These are phyloP conservation scores for Pogona vitticeps DNA, from an alignment of 2,113 vertebrate genomes.

Conservation along the genomic window DNA sequence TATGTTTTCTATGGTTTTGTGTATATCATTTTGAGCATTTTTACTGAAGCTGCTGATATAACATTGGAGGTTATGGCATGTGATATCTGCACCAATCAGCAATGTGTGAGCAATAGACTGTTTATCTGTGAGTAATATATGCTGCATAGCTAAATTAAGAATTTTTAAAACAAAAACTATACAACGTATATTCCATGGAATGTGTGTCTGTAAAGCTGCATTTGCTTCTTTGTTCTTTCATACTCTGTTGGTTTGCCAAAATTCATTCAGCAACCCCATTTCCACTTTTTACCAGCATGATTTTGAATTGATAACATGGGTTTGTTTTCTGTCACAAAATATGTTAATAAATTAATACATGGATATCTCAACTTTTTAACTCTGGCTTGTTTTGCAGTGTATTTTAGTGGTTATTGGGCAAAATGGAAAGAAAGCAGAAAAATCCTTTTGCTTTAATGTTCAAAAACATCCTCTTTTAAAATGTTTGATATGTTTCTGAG, in stretches of 20 bases:
- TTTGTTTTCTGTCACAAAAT: constrained; percentile 51
- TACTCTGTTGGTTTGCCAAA: constrained; percentile 60
- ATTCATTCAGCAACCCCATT: constrained; percentile 38
- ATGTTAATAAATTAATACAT: constrained; percentile 52
- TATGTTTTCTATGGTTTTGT: not conserved
- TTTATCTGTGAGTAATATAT: constrained; percentile 20
- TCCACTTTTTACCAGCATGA: constrained; percentile 58
- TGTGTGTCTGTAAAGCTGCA: constrained; percentile 25
- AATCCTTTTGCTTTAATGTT: not conserved
- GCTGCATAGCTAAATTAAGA: not conserved
- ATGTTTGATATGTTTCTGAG: not conserved
- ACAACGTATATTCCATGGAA: constrained; percentile 14
- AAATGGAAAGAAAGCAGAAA: not conserved
- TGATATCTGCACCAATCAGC: constrained; percentile 40
- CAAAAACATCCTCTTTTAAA: not conserved
- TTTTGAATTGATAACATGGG: constrained; percentile 53
- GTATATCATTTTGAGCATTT: not conserved
- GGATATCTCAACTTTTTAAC: constrained; percentile 37
- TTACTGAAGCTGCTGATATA: constrained; percentile 47
- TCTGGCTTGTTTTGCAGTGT: constrained; percentile 13
- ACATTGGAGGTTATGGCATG: constrained; percentile 43
- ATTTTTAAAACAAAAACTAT: constrained; percentile 35
- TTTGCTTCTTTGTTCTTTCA: constrained; percentile 37
- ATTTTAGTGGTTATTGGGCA: constrained; percentile 13
- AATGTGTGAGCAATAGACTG: constrained; percentile 31